These are phyloP conservation scores for Peromyscus eremicus DNA, from an alignment of 2,797 vertebrate genomes.

Conservation along the genomic window DNA sequence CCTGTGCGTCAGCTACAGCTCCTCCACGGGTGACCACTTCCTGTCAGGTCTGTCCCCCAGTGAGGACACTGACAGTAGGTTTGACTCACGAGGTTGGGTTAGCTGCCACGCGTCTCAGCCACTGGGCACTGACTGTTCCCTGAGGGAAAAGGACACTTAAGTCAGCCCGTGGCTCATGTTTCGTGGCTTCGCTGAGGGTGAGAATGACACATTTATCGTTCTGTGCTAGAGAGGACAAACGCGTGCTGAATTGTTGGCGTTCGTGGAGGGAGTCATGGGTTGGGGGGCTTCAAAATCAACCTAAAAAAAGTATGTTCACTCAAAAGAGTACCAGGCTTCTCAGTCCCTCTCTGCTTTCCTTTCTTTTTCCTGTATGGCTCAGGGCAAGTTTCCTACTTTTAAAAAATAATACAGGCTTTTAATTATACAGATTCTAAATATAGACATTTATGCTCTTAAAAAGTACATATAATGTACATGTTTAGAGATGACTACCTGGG, in stretches of 20 bases:
- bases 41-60: not conserved
- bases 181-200: slow-evolving; percentile 36
- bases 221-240: not conserved
- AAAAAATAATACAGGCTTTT: not conserved
- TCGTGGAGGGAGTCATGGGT: fast-evolving
- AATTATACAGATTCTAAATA: slow-evolving; percentile 39
- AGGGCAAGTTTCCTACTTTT: not conserved
- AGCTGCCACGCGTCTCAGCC: not conserved
- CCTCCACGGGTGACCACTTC: slow-evolving; percentile 33
- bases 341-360: too few species aligned
- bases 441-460: not conserved
- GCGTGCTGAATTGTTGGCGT: not conserved
- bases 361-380: not conserved
- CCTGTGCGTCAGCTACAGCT: not conserved
- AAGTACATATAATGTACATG: not conserved
- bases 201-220: slow-evolving; percentile 52
- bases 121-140: not conserved
- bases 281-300: not conserved
- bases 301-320: not conserved
- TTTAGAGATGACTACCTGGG: not conserved
- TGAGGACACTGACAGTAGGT: not conserved
- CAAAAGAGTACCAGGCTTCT: not conserved
- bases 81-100: slow-evolving; percentile 46
- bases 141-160: slow-evolving; percentile 67
- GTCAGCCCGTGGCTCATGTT: slow-evolving; percentile 53